These are phyloP conservation scores for Buceros bicornis DNA, from an alignment of 2,797 vertebrate genomes.

Conservation along the genomic window DNA sequence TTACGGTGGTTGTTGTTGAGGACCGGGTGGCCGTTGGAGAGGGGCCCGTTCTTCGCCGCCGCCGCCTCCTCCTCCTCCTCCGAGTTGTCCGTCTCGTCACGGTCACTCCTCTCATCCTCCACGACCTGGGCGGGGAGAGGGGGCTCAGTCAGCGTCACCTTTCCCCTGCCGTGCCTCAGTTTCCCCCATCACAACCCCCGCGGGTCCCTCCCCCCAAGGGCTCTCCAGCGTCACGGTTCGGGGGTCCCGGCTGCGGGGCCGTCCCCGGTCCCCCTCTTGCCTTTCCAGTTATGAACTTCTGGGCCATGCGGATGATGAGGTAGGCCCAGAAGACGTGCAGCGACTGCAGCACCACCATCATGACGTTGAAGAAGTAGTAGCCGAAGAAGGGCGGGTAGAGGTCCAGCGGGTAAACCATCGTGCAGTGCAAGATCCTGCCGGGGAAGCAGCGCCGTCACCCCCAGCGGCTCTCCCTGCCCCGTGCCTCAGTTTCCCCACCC, in stretches of 20 bases:
- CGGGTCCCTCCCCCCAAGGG: accelerated
- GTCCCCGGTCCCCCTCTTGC: conserved; percentile 61
- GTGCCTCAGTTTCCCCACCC: not conserved
- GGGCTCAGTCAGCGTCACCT: not conserved
- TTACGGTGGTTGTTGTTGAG: conserved; percentile 93
- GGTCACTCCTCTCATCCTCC: conserved; percentile 93
- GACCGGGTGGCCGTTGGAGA: conserved; percentile 87
- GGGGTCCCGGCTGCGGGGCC: not conserved
- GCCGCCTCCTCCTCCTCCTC: conserved; percentile 78
- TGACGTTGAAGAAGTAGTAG: conserved; percentile 96
- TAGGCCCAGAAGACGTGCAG: conserved; percentile 96
- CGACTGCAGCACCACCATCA: conserved; percentile 89
- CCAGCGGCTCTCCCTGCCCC: no score
- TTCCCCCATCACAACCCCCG: accelerated
- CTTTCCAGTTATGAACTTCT: conserved; percentile 94
- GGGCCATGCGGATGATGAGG: conserved; percentile 93
- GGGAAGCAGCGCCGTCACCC: not conserved
- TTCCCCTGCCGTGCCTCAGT: not conserved
- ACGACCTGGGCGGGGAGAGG: conserved; percentile 80
- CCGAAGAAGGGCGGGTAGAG: conserved; percentile 93
- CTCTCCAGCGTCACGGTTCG: accelerated
- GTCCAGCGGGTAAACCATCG: conserved; percentile 89
- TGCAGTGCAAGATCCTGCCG: conserved; percentile 93
- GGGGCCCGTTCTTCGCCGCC: conserved; percentile 82
- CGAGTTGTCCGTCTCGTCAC: conserved; percentile 88